These are phyloP conservation scores for Microcebus tavaratra DNA, from an alignment of 2,113 vertebrate species.

Conservation along the genomic window DNA sequence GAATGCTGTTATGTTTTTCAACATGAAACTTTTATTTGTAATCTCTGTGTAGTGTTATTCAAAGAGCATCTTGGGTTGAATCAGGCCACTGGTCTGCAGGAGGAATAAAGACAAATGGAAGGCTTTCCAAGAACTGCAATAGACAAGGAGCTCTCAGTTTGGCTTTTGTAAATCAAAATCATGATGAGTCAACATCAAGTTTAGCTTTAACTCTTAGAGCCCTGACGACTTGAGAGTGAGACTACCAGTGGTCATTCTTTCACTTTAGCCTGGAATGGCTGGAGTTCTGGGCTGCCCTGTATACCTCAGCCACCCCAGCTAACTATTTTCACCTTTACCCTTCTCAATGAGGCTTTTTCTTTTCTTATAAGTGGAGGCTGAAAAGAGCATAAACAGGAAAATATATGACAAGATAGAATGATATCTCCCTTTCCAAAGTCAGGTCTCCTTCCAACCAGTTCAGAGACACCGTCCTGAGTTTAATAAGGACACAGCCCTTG, in stretches of 20 bases:
- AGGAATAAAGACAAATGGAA: conserved; percentile 53
- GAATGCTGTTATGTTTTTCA: neutral
- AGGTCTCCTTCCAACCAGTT: neutral
- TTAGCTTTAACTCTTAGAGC: conserved; percentile 39
- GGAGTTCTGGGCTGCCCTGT: neutral
- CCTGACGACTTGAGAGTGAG: neutral
- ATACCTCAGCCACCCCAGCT: neutral
- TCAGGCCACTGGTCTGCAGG: neutral
- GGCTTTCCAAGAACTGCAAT: conserved; percentile 57
- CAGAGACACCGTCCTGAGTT: neutral
- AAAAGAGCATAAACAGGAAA: neutral
- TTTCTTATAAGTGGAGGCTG: neutral
- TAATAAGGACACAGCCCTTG: neutral
- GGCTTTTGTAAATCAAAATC: conserved; percentile 59
- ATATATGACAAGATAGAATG: neutral
- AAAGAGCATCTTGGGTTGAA: conserved; percentile 8
- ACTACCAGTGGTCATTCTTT: neutral
- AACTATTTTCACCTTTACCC: neutral
- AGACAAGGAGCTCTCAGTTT: conserved; percentile 34
- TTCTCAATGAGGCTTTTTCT: neutral
- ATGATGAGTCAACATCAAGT: conserved; percentile 42
- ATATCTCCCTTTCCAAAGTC: neutral
- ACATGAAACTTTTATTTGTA: conserved; percentile 11
- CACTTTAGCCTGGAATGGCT: neutral
- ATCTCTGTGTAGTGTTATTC: neutral